Base-by-base conservation (phyloP, 2,888 invertebrate species). In the Coleophora deauratella region DNA sequence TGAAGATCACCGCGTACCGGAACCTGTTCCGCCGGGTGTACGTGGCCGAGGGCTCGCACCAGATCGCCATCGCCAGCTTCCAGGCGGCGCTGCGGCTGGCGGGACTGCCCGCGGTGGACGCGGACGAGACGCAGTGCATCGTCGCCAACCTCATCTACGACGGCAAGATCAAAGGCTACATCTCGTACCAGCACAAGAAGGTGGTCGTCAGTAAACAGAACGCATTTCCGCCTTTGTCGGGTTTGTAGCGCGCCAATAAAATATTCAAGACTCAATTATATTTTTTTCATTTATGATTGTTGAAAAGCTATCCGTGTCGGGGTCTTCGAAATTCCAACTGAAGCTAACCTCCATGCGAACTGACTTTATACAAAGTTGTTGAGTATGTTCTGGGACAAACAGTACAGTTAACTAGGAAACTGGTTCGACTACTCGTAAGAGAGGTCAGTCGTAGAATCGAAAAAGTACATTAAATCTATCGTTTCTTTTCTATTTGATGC, bases 81-180 rank as follows among this genome's bases (percentile, higher is more conserved):
- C 90, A 96, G 57, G 88, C 90, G 2, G 97, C 97, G 0, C 78
- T 99, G 42, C 90, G 92, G 59, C 89, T 91, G 71, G 91, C 94
- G 63, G 94, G 95, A 8, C 90, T 93, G 48, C 91, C 90, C 30
- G 96, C 97, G 62, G 93, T 97, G 2, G 96, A 97, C 68, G 88
- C 93, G 54, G 98, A 98, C 70, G 98, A 99, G 74, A 95, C 97
- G 0, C 95, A 97, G 59, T 99, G 99, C 75, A 95, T 99, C 59
- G 91, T 99, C 2, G 97, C 98, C 1, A 99, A 98, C 86, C 89
- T 99, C 41, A 99, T 99, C 59, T 96, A 91, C 66, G 97, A 98
- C 77, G 96, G 96, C 15, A 98, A 97, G 86, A 96, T 99, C 56
- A 98, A 98, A 73, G 99, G 99, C 0, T 99, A 99, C 74, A 97